Base-by-base conservation (phyloP, 2,888 invertebrate genomes). In the Leptopilina myrica region DNA sequence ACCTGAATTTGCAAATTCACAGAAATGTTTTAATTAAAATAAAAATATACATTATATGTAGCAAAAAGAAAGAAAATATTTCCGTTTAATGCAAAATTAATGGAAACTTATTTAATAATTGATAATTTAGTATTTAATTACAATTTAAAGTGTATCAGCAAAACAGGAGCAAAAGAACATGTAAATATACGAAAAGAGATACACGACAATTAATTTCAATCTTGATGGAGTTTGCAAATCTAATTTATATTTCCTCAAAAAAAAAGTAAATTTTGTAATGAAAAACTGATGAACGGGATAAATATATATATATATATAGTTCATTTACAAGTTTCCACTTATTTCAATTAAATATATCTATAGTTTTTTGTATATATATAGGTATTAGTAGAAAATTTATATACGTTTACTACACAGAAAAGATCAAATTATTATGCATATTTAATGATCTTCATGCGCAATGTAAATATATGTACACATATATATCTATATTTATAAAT, bases 161-260 rank as follows among this genome's bases (percentile, higher is more conserved):
- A 77, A 11, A 20, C 46, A 49, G 4, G 33, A 33, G 33, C 4
- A 33, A 33, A 33, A 33, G 5, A 33, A 33, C 5, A 5, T 46
- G 11, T 49, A n/a, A 66, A 49, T 20, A 20, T 67, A 49, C 15
- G 67, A 15, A 67, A 49, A 49, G 43, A n/a, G 20, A 8, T 33
- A 33, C 46, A 33, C 46, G 46, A 67, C 20, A 67, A 67, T 46
- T 20, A 15, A 46, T 15, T 66, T n/a, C 8, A 43, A 20, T 49
- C 49, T 67, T 49, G 67, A 46, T 40, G 33, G 33, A 73, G 33
- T 53, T 33, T 73, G 33, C 33, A 73, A 73, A 1, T 73, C 14
- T 33, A 56, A 73, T 73, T 56, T 73, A 73, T 73, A 56, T 73
- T 73, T 73, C 73, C 73, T 73, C 33, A 56, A 56, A 33, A 20